Conservation (phyloP, 2,113 vertebrate species). For the Pseudolaguvia tuberculata region DNA sequence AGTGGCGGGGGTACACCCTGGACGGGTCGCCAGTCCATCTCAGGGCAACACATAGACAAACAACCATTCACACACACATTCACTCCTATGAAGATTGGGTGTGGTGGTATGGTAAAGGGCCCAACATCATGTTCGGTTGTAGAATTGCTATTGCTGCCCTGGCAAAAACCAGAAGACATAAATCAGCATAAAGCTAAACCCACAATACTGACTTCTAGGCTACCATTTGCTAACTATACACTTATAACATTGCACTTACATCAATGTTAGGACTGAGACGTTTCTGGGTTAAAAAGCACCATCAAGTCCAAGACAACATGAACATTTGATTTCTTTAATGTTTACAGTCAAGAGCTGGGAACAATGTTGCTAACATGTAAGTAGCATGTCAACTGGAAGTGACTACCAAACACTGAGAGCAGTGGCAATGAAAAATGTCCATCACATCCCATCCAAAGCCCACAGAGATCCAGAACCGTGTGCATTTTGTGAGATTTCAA, state of each 20-base stretch:
- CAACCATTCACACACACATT: too few species aligned
- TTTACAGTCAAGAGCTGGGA: background rate
- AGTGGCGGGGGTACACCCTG: too few species aligned
- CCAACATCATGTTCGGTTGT: too few species aligned
- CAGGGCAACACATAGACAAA: too few species aligned
- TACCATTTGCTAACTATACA: background rate
- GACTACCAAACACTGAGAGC: background rate
- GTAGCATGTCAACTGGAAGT: background rate
- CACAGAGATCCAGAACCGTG: too few species aligned
- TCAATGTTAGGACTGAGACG: background rate
- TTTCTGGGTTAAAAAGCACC: background rate
- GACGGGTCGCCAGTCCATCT: too few species aligned
- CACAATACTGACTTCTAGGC: background rate
- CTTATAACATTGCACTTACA: too few species aligned
- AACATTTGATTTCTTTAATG: slow-evolving; percentile 1
- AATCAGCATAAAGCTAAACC: background rate
- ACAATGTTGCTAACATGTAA: background rate
- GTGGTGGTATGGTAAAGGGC: too few species aligned
- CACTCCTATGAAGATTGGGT: too few species aligned
- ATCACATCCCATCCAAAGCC: too few species aligned
- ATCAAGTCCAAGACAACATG: background rate
- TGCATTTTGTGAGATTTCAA: too few species aligned
- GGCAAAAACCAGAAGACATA: background rate
- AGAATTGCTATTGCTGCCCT: too few species aligned
- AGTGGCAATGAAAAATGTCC: background rate